phyloP scores from a whole-genome alignment of 2,113 vertebrate genomes.

The Numida meleagris region DNA sequence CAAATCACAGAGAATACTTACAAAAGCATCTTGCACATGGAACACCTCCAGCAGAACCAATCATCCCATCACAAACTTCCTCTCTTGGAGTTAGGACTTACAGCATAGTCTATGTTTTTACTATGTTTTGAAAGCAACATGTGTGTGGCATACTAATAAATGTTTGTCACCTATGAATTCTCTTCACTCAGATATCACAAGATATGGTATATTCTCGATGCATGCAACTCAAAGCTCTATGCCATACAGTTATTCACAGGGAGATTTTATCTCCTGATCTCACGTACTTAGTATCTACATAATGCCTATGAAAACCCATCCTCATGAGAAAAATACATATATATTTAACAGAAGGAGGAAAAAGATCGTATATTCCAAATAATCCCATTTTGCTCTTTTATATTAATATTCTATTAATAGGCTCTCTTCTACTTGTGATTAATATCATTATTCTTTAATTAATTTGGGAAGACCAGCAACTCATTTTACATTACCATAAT shows the following conservation, averaged over 20 bases:
- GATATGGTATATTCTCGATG: fast-evolving
- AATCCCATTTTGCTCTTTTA: not conserved
- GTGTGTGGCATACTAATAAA: too few species aligned
- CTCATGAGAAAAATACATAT: not conserved
- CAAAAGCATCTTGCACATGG: fast-evolving
- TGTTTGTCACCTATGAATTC: not conserved
- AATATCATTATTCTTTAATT: slow-evolving; percentile 32
- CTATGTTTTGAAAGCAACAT: not conserved
- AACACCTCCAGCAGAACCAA: not conserved
- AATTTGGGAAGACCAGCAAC: slow-evolving; percentile 17
- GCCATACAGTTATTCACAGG: not conserved
- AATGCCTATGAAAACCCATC: not conserved
- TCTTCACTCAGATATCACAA: too few species aligned
- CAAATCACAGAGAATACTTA: not conserved
- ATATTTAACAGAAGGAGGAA: not conserved
- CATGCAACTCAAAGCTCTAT: not conserved
- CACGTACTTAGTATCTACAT: not conserved
- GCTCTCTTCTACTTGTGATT: not conserved
- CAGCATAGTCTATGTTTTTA: not conserved
- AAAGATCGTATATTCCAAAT: not conserved
- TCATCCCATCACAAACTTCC: not conserved
- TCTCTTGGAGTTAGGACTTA: not conserved
- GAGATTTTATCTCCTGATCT: not conserved
- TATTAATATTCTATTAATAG: slow-evolving; percentile 15
- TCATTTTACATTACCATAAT: slow-evolving; percentile 5